Evolutionary conservation across 2,113 vertebrate genomes (phyloP), one percentile per base, ranked within the genome.

Genomic region (Hippolais icterina): DNA sequence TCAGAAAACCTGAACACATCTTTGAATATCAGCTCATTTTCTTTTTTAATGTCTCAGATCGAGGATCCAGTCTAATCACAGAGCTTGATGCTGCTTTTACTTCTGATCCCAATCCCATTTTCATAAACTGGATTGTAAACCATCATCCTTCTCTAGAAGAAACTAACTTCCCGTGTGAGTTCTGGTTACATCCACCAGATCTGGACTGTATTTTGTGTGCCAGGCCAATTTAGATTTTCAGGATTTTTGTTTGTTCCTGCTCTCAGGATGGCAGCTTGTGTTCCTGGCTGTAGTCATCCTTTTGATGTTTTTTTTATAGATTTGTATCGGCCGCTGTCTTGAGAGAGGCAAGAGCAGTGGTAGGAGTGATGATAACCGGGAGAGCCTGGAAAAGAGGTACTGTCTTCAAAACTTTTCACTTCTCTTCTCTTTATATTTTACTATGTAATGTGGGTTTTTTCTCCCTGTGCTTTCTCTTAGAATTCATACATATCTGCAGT

Each of bases 261-360:
- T 93, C 91, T 89, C 25, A 76, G 75, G 65, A 24, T 63, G 89
- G 31, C 52, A 72, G 39, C 16, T 86, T 20, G 23, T 23, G 11
- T 47, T 75, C 69, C 41, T 91, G 71, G 14, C 74, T 74, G 91
- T 84, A 57, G 74, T 96, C 23, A 56, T 63, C 16, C 37, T 76
- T 91, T n/a, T 82, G 56, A 11, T 90, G 33, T 37, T 44, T 89
- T 57, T 57, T 66, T 93, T 81, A 25, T 96, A 99, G 99, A 98
- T 99, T 41, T 99, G 99, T 91, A 98, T 99, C 41, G 79, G 98
- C 39, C 98, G 99, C 85, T 99, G 99, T 97, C 97, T 99, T 86
- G 99, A 99, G 93, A 98, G 99, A 89, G 99, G 99, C 68, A 99
- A 99, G 95, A 99, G 98, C 97, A 99, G 99, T 56, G 99, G 99